These are phyloP conservation scores for Plutella xylostella DNA, from an alignment of 2,888 invertebrate species.

Conservation along the genomic window DNA sequence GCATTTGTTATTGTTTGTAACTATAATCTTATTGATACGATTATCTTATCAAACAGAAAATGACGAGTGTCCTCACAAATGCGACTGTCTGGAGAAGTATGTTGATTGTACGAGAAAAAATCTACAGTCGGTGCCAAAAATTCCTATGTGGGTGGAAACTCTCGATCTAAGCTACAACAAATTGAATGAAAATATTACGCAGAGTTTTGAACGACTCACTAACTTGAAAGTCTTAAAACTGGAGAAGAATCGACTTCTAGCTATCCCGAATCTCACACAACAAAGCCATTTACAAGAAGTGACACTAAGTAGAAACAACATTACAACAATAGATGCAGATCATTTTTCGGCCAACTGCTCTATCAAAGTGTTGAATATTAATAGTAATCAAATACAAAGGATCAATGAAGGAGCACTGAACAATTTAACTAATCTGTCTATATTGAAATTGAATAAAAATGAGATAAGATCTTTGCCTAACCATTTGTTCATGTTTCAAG, in stretches of 20 bases:
- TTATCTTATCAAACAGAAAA: conserved; percentile 40
- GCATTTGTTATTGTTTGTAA: conserved; percentile 54
- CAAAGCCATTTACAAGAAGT: conserved; percentile 66
- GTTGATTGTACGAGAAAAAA: conserved; percentile 82
- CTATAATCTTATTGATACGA: conserved; percentile 37
- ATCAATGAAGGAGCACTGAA: conserved; percentile 80
- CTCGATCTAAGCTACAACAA: conserved; percentile 73
- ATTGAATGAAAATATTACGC: conserved; percentile 48
- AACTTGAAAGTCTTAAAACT: conserved; percentile 57
- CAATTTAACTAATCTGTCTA: conserved; percentile 76
- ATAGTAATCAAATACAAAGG: conserved; percentile 75
- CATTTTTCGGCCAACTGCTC: conserved; percentile 71
- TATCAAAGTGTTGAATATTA: conserved; percentile 46
- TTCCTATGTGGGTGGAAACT: conserved; percentile 82
- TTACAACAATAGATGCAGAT: conserved; percentile 64
- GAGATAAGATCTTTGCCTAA: conserved; percentile 76
- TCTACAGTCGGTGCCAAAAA: conserved; percentile 76
- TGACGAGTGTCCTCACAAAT: conserved; percentile 74
- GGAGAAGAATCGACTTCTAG: conserved; percentile 67
- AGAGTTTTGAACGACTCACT: conserved; percentile 40
- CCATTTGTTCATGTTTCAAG: conserved; percentile 78
- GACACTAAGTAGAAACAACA: conserved; percentile 74
- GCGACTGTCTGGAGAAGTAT: conserved; percentile 78
- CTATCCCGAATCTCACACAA: conserved; percentile 66
- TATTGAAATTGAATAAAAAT: conserved; percentile 86